Evolutionary conservation across 2,797 vertebrate genomes (phyloP), one percentile per base, ranked within the genome.

Genomic region (Onychomys torridus): DNA sequence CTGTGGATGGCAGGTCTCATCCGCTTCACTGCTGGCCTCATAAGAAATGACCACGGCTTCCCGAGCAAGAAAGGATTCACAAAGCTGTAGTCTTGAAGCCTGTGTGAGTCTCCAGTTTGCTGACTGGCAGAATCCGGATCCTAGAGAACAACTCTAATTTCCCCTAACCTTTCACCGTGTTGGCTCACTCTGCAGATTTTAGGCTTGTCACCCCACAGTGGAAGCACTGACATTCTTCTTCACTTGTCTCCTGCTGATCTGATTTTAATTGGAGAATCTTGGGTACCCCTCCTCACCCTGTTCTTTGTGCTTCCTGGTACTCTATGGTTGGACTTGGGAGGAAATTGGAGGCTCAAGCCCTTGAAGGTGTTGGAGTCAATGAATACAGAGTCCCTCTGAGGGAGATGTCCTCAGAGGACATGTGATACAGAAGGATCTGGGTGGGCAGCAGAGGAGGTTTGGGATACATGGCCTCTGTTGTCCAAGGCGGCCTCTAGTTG

Each of bases 401-500:
- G 52, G 55, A 82, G 52, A 83, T 29, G 27, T 21, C 6, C n/a
- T 79, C 49, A 67, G 52, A 87, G 32, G 14, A 13, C 78, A 4
- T 0, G 0, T 9, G 3, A 10, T 4, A 2, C 32, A 16, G 5
- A 83, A n/a, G 13, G n/a, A 25, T 14, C 55, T 11, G 40, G 14
- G 29, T 6, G 7, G 3, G 79, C 34, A 14, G 34, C 43, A 37
- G 43, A 34, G n/a, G 2, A 1, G 27, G 34, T 55, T 19, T 37
- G 7, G 5, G 2, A 34, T 21, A 4, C 5, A 34, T 0, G 23
- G 3, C 4, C 19, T 19, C 46, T 23, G 12, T 13, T 65, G 8
- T 10, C 55, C 25, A 0, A 0, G 5, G 61, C 9, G 46, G 29
- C 25, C 14, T 2, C 17, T 8, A 7, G 0, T 6, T 37, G 32